These are phyloP conservation scores for Dermolepida albohirtum DNA, from an alignment of 2,888 invertebrate species.

Conservation along the genomic window DNA sequence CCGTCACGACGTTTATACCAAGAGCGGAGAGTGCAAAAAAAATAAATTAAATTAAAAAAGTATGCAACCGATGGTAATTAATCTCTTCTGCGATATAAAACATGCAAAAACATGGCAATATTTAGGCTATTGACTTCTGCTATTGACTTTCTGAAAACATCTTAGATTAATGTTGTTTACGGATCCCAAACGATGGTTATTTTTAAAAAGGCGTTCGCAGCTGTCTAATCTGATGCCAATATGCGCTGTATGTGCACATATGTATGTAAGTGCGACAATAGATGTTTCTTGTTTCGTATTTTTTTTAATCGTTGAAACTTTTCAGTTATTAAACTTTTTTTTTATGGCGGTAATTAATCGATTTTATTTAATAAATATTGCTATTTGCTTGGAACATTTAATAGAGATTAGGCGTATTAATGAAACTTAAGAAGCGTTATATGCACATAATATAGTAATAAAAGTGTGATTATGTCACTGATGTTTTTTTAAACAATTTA, in stretches of 20 bases:
- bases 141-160: slow-evolving; percentile 43
- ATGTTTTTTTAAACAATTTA: no score
- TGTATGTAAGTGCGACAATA: background rate
- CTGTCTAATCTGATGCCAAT: slow-evolving; percentile 30
- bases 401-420: no score
- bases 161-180: slow-evolving; percentile 42
- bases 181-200: slow-evolving; percentile 26
- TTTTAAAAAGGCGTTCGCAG: slow-evolving; percentile 15
- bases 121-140: slow-evolving; percentile 35
- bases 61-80: slow-evolving; percentile 25
- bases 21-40: no score
- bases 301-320: background rate
- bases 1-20: no score
- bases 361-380: background rate
- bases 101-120: slow-evolving; percentile 28
- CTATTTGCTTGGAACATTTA: background rate
- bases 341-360: slow-evolving; percentile 9
- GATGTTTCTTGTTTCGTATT: background rate
- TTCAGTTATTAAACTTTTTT: background rate
- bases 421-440: no score
- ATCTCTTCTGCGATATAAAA: slow-evolving; percentile 29
- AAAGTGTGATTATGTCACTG: no score
- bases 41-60: background rate
- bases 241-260: slow-evolving; percentile 8
- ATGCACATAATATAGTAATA: no score